A percentile compares a stretch with the other conserved stretches of the same genome.
These are phyloP conservation scores for Galendromus occidentalis DNA, from an alignment of 1,140 invertebrate genomes.

Conservation along the genomic window DNA sequence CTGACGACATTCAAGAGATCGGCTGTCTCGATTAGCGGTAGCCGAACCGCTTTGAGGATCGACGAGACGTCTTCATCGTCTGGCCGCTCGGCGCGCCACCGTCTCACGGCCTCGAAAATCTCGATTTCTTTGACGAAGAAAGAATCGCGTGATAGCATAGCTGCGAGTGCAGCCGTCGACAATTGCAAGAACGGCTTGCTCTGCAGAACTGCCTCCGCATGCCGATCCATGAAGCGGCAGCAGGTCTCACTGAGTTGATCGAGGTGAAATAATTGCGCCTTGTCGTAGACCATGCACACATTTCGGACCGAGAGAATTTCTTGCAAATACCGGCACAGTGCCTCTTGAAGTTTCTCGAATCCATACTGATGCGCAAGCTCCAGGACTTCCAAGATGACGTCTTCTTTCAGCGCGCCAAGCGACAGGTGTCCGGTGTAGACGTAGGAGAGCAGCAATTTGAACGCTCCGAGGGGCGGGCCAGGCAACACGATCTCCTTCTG, in stretches of 20 bases:
- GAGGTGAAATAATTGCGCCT: conserved; percentile 52
- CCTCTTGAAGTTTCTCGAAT: conserved; percentile 67
- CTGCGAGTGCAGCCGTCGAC: conserved; percentile 41
- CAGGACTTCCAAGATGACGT: conserved; percentile 62
- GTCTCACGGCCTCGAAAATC: conserved; percentile 68
- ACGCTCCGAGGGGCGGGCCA: conserved; percentile 63
- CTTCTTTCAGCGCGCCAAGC: conserved; percentile 57
- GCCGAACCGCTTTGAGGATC: conserved; percentile 39
- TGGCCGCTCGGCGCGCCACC: conserved; percentile 61
- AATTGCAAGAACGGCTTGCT: conserved; percentile 63
- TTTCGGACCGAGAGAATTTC: conserved; percentile 66
- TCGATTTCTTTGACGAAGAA: conserved; percentile 89
- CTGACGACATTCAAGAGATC: conserved; percentile 71
- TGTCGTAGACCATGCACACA: conserved; percentile 78
- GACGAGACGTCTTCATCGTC: conserved; percentile 32
- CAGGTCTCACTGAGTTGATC: conserved; percentile 40
- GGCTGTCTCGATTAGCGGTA: conserved; percentile 64
- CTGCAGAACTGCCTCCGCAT: conserved; percentile 59
- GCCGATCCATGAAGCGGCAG: conserved; percentile 57
- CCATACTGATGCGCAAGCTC: conserved; percentile 84
- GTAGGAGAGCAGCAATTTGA: conserved; percentile 74
- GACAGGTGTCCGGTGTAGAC: conserved; percentile 83
- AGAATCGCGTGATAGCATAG: conserved; percentile 72
- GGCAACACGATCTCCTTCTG: conserved; percentile 60
- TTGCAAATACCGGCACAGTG: conserved; percentile 77